Evolutionary conservation across 2,113 vertebrate genomes (phyloP).

Genomic region (Prunella himalayana): DNA sequence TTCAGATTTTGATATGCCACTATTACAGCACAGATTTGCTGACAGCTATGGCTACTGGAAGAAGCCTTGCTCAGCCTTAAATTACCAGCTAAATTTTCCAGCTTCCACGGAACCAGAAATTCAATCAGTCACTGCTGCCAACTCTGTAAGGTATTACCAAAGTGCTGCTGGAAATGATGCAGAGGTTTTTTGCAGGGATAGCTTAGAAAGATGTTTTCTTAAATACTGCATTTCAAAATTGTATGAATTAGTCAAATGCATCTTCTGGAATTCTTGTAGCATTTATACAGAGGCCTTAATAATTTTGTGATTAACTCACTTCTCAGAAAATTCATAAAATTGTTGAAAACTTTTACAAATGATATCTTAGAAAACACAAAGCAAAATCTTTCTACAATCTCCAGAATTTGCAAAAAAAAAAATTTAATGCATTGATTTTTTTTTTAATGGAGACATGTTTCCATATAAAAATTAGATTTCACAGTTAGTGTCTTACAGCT

Average conservation of each 20-base stretch:
- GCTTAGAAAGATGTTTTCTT: neutral
- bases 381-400: neutral
- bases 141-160: neutral
- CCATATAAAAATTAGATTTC: neutral
- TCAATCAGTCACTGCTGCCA: neutral
- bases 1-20: neutral
- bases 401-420: neutral
- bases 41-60: neutral
- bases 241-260: neutral
- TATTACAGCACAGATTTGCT: neutral
- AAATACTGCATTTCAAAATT: neutral
- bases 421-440: neutral
- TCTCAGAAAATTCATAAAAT: neutral
- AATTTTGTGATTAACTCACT: neutral
- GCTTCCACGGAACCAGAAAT: neutral
- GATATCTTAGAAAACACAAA: neutral
- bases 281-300: neutral
- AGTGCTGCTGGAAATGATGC: neutral
- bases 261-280: neutral
- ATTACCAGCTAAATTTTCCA: neutral
- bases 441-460: neutral
- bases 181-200: neutral
- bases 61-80: neutral
- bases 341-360: neutral
- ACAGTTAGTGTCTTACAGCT: neutral